Base-by-base conservation (phyloP, 2,888 invertebrate genomes). In the Polyommatus iphigenia region DNA sequence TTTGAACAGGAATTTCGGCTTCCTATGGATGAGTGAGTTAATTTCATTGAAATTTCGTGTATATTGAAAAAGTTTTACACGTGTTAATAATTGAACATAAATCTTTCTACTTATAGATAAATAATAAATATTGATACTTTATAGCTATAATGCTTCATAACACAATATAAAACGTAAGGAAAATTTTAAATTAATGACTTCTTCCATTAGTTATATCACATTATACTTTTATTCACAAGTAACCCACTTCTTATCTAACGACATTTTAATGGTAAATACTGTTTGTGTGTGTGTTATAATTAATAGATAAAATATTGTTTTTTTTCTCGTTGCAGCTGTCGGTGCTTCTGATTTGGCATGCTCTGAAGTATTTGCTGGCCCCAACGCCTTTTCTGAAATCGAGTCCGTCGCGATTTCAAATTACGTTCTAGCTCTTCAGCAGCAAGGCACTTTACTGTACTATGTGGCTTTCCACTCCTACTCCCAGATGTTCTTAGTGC, bases 391-490 rank as follows among this genome's bases (percentile, higher is more conserved):
- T 83, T 96, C 95, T 0, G 96, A 96, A 83, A 89, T 88, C 0
- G 96, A 96, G 84, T 90, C 95, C 0, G 85, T 86, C 78, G 83
- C 88, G 0, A 81, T 91, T 15, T 83, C 87, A 0, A 84, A 86
- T 80, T 84, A 86, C 87, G 81, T 93, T 82, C 71, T 79, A 41
- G 57, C 85, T 78, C 80, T 89, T 83, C 79, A 84, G 77, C 24
- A 82, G 80, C 57, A 85, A 7, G 88, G 87, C 67, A 84, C 83
- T 36, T 84, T 93, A 2, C 87, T 91, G 0, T 84, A 94, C 77
- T 95, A 95, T 81, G 84, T 95, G 1, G 92, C 95, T 0, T 90
- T 95, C 84, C 97, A 98, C 87, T 96, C 97, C 0, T 97, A 94
- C 82, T 95, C 96, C 0, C 97, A 97, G 83, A 87, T 95, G 80